These are phyloP conservation scores for Siniperca scherzeri DNA, from an alignment of 2,797 vertebrate genomes.

Conservation along the genomic window DNA sequence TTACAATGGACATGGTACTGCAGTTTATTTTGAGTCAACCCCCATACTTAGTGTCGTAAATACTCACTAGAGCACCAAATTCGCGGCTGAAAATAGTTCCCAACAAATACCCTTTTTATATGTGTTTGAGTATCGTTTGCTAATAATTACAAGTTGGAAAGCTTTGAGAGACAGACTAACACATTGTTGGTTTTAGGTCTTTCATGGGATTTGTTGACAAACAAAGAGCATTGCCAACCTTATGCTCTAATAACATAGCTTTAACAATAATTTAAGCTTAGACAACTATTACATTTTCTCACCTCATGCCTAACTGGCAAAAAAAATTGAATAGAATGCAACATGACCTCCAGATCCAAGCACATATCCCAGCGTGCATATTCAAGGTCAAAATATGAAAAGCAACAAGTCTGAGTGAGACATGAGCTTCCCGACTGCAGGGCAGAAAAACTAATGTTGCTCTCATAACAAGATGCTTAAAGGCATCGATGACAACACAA, in stretches of 20 bases:
- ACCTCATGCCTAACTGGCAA: background rate
- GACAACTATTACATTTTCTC: background rate
- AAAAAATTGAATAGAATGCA: background rate
- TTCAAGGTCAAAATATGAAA: conserved; percentile 59
- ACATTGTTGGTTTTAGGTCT: background rate
- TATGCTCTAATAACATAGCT: background rate
- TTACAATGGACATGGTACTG: background rate
- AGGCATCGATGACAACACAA: conserved; percentile 54
- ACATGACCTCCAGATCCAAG: conserved; percentile 17
- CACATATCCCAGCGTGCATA: conserved; percentile 10
- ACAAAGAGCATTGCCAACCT: background rate
- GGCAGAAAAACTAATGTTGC: conserved; percentile 52
- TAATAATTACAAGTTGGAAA: background rate
- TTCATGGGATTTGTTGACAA: background rate
- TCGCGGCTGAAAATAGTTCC: background rate
- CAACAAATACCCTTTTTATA: background rate
- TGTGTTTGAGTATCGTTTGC: background rate
- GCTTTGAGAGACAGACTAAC: background rate
- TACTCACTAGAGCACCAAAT: background rate
- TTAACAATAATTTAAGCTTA: background rate
- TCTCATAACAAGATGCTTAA: conserved; percentile 49
- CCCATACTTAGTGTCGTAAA: background rate
- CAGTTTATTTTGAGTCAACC: background rate
- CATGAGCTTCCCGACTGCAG: conserved; percentile 31
- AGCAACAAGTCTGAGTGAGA: conserved; percentile 64